Conservation (phyloP, 2,113 vertebrate species). For the Caloenas nicobarica region DNA sequence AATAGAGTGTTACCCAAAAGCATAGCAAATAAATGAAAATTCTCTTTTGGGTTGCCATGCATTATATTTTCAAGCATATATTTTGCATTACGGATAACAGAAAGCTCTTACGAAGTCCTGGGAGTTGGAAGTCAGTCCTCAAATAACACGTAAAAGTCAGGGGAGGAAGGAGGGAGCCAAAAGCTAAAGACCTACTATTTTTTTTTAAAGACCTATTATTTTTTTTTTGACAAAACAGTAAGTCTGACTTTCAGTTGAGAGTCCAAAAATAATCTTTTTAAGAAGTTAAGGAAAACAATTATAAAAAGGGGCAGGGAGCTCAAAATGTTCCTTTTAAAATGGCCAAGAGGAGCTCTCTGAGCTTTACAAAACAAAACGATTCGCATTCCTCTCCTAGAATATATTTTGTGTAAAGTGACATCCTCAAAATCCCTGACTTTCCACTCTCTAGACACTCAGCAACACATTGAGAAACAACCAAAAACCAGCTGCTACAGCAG, state of each 20-base stretch:
- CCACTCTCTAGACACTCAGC: too few species aligned
- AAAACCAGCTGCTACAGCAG: too few species aligned
- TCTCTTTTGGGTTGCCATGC: neutral
- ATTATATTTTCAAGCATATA: neutral
- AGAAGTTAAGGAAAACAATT: neutral
- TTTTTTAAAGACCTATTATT: neutral
- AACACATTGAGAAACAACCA: too few species aligned
- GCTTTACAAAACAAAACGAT: neutral
- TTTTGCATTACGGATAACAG: neutral
- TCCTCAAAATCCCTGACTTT: neutral
- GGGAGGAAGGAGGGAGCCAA: neutral
- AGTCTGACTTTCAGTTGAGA: neutral
- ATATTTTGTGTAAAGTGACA: neutral
- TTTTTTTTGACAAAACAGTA: neutral
- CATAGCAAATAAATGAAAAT: neutral
- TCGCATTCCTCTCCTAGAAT: neutral
- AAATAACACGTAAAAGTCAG: neutral
- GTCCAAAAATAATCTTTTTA: neutral
- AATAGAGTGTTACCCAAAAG: neutral
- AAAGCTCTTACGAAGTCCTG: neutral
- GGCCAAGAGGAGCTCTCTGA: neutral
- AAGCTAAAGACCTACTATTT: neutral
- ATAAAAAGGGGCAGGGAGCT: accelerated
- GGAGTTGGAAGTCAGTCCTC: neutral
- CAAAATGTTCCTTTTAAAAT: neutral